Conservation (phyloP, 2,888 invertebrate genomes). For the Drosophila barbarae region DNA sequence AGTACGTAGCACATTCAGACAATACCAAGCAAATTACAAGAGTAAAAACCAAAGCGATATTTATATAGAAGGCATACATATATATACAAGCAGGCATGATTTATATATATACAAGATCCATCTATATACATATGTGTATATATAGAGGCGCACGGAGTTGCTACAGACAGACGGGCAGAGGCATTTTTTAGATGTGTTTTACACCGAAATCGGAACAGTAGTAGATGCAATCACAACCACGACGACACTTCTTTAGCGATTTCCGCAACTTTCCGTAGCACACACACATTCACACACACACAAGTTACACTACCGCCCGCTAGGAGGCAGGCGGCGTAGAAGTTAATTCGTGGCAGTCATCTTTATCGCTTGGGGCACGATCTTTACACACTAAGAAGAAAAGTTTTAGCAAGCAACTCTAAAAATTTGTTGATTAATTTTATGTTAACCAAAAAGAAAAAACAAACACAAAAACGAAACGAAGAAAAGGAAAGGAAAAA, state of each 20-base stretch:
- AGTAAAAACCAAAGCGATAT: constrained; percentile 29
- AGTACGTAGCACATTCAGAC: constrained; percentile 73
- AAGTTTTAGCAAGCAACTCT: constrained; percentile 50
- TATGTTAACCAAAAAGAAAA: constrained; percentile 56
- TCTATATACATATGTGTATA: constrained; percentile 7
- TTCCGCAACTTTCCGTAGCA: constrained; percentile 56
- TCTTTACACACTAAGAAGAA: constrained; percentile 26
- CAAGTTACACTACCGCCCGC: constrained; percentile 4
- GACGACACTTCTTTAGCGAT: constrained; percentile 18
- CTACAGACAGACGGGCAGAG: background rate
- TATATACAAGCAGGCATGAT: constrained; percentile 29
- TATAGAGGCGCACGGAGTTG: constrained; percentile 18
- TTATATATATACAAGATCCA: constrained; percentile 22
- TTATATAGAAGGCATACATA: constrained; percentile 40
- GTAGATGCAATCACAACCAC: constrained; percentile 15
- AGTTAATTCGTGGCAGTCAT: background rate
- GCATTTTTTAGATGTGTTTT: constrained; percentile 46
- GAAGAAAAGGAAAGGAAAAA: constrained; percentile 15
- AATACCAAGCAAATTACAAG: constrained; percentile 56
- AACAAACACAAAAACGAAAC: constrained; percentile 25
- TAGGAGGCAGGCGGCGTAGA: background rate
- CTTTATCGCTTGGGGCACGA: constrained; percentile 25
- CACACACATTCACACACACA: constrained; percentile 31
- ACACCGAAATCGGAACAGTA: constrained; percentile 24
- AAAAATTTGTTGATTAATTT: constrained; percentile 72